A percentile compares a stretch with the other conserved stretches of the same genome.
Conservation (phyloP, 2,888 invertebrate species). For the Sarcophaga rosellei region DNA sequence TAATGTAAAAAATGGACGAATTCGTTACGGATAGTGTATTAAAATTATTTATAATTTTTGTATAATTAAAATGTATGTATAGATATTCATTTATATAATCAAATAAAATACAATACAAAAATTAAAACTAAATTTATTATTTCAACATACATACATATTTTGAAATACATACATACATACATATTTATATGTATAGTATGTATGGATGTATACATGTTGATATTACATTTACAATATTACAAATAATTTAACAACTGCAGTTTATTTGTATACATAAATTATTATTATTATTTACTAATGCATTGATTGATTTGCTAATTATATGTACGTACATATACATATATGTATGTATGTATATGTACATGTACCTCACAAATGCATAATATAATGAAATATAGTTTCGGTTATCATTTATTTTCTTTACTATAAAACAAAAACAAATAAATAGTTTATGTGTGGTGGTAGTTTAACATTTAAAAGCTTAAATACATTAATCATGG, state of each 20-base stretch:
- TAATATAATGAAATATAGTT: neutral
- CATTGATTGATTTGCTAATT: neutral
- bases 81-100: neutral
- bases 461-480: slow-evolving; percentile 47
- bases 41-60: slow-evolving; percentile 19
- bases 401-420: too few relatives aligned
- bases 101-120: slow-evolving; percentile 24
- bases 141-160: neutral
- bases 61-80: slow-evolving; percentile 20
- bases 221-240: slow-evolving; percentile 44
- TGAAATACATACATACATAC: neutral
- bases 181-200: slow-evolving; percentile 14
- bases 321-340: too few relatives aligned
- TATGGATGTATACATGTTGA: neutral
- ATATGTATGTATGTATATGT: too few relatives aligned
- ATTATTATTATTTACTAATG: slow-evolving; percentile 12
- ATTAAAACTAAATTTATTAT: slow-evolving; percentile 27
- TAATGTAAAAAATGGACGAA: slow-evolving; percentile 70
- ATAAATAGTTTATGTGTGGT: slow-evolving; percentile 15
- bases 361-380: neutral
- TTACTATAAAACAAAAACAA: slow-evolving; percentile 10
- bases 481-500: slow-evolving; percentile 20
- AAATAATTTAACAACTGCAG: slow-evolving; percentile 64
- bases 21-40: slow-evolving; percentile 59
- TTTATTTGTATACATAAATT: slow-evolving; percentile 34